Conservation (phyloP, 2,113 vertebrate species). For the Saguinus midas region DNA sequence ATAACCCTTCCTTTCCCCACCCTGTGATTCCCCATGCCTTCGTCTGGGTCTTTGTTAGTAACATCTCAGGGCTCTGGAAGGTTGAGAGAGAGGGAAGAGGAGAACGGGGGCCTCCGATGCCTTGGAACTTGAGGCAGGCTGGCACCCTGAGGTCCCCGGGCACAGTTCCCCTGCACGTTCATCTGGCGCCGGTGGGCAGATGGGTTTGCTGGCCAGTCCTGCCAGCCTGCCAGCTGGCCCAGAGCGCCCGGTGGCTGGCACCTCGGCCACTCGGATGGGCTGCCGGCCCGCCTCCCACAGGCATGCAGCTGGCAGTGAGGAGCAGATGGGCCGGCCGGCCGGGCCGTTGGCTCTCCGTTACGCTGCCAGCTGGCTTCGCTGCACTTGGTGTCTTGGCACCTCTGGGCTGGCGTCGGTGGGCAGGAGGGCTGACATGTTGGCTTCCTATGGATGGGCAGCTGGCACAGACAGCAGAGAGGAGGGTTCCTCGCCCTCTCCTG, state of each 20-base stretch:
- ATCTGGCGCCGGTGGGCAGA: neutral
- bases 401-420: slow-evolving; percentile 54
- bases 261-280: slow-evolving; percentile 42
- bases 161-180: neutral
- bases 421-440: slow-evolving; percentile 34
- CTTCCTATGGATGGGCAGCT: slow-evolving; percentile 67
- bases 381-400: slow-evolving; percentile 72
- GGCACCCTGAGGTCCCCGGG: neutral
- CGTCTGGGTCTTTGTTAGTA: neutral
- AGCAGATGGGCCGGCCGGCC: slow-evolving; percentile 71
- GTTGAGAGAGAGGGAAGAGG: neutral
- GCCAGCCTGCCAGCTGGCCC: slow-evolving; percentile 66
- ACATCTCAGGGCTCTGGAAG: neutral
- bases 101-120: neutral
- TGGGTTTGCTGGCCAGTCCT: slow-evolving; percentile 34
- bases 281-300: slow-evolving; percentile 44
- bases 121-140: neutral
- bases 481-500: neutral
- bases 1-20: accelerated
- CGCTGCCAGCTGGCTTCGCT: slow-evolving; percentile 74
- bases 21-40: accelerated
- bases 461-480: slow-evolving; percentile 10
- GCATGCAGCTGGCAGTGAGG: slow-evolving; percentile 41
- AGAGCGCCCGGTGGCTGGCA: slow-evolving; percentile 48
- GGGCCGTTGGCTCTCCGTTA: neutral